phyloP scores from a whole-genome alignment of 2,888 invertebrate species.

The Scaptodrosophila latifasciaeformis region DNA sequence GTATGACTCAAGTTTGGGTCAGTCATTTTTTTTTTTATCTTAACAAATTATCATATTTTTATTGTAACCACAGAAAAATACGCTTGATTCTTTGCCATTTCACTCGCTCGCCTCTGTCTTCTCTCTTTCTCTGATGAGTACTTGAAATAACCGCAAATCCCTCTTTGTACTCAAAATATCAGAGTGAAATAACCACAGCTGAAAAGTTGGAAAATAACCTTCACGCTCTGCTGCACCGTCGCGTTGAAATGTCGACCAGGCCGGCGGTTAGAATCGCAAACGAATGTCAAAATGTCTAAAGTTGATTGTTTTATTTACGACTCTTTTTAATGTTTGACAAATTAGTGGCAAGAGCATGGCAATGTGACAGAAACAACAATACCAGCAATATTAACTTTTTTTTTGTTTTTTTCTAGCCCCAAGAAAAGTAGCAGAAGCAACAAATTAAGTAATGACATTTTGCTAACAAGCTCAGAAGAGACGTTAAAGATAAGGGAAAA shows the following conservation, averaged over 20 bases:
- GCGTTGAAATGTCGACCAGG: slow-evolving; percentile 19
- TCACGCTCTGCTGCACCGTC: slow-evolving; percentile 45
- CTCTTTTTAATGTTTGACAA: slow-evolving; percentile 61
- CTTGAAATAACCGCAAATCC: no score
- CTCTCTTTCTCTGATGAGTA: no score
- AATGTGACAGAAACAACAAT: slow-evolving; percentile 28
- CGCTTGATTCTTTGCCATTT: neutral
- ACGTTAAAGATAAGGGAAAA: no score
- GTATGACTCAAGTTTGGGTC: no score
- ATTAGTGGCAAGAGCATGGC: slow-evolving; percentile 49
- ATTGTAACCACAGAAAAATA: neutral
- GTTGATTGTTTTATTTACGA: slow-evolving; percentile 68
- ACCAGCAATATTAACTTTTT: slow-evolving; percentile 31
- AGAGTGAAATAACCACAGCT: no score
- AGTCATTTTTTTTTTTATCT: neutral
- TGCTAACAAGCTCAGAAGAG: no score
- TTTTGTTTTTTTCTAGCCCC: no score
- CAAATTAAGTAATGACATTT: slow-evolving; percentile 51
- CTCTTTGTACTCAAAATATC: no score
- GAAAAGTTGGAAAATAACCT: slow-evolving; percentile 34
- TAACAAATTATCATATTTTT: neutral
- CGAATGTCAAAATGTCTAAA: slow-evolving; percentile 57
- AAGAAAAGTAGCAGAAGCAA: slow-evolving; percentile 17
- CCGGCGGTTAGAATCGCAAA: no score
- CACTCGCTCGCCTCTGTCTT: no score